Base-by-base conservation (phyloP, 2,113 vertebrate species). In the Leucopsar rothschildi region DNA sequence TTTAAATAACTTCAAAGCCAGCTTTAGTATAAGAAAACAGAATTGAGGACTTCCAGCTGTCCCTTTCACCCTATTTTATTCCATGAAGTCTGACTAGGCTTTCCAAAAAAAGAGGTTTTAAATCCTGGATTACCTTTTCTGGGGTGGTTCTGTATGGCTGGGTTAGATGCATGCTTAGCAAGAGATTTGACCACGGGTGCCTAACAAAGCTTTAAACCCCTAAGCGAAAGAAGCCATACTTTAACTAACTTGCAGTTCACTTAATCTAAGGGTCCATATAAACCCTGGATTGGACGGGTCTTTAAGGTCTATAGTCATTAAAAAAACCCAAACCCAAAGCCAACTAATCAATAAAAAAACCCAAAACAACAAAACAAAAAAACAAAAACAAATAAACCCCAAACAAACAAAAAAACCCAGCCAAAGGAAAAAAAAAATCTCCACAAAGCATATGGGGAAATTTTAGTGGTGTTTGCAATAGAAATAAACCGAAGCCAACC, bases 101-200 rank as follows among this genome's bases (percentile, higher is more conserved):
- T 79, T 61, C 12, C 3, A 40, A 73, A n/a, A 72, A 13, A 27
- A 33, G 5, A 57, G 3, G 15, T 17, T 91, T 81, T 45, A 68
- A 63, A 35, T 12, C 19, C 59, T 77, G 18, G 39, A 83, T 45
- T 45, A 28, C 5, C 5, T 59, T 11, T 35, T 59, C 10, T 13
- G 21, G 28, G 7, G 3, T 2, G 1, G 15, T 64, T 35, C 17
- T 52, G 13, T 56, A 56, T 39, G 12, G 4, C 7, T 77, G 68
- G 12, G 11, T 39, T 17, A 27, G 23, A 27, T 47, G 11, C 8
- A 15, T 47, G 12, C 9, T 69, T 5, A 86, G 7, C 10, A 42
- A 23, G 11, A 25, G 3, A 15, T 78, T 31, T 37, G n/a, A 52
- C 27, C 3, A 13, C 1, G 1, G n/a, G 5, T 23, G 9, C 40